These are phyloP conservation scores for Deilephila porcellus DNA, from an alignment of 2,888 invertebrate species.

Conservation along the genomic window DNA sequence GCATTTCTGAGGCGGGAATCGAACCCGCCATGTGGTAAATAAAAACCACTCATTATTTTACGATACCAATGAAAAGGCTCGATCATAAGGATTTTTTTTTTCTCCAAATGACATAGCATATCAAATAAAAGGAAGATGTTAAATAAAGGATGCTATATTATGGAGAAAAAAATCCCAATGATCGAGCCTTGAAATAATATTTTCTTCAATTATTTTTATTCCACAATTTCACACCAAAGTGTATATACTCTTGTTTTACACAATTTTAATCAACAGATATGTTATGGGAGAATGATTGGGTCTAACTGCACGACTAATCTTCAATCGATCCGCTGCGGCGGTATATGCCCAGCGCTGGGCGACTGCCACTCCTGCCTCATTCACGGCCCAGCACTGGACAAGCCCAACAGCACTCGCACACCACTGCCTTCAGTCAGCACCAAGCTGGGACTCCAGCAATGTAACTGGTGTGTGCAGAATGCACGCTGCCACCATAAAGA, in stretches of 20 bases:
- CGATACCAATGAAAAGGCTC: no score
- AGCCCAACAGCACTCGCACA: constrained; percentile 62
- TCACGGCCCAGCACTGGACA: constrained; percentile 87
- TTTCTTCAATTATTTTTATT: no score
- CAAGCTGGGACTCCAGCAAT: constrained; percentile 91
- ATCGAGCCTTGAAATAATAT: no score
- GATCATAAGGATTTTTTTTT: no score
- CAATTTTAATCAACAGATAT: constrained; percentile 77
- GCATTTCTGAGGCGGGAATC: no score
- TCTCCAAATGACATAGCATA: no score
- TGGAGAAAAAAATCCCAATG: no score
- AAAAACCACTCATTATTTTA: no score
- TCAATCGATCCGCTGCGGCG: constrained; percentile 94
- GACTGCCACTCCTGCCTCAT: constrained; percentile 96
- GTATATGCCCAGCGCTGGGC: constrained; percentile 94
- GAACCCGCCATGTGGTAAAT: no score
- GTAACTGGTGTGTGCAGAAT: constrained; percentile 97
- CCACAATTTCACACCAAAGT: no score
- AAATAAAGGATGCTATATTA: no score
- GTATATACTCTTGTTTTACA: background rate
- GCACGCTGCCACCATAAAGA: constrained; percentile 95
- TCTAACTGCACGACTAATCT: constrained; percentile 96
- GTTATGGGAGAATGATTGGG: constrained; percentile 93
- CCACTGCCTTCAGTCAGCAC: constrained; percentile 87
- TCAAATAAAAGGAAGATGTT: no score